A percentile compares a stretch with the other conserved stretches of the same genome.
phyloP scores from a whole-genome alignment of 2,113 vertebrate species.

The Miniopterus natalensis region DNA sequence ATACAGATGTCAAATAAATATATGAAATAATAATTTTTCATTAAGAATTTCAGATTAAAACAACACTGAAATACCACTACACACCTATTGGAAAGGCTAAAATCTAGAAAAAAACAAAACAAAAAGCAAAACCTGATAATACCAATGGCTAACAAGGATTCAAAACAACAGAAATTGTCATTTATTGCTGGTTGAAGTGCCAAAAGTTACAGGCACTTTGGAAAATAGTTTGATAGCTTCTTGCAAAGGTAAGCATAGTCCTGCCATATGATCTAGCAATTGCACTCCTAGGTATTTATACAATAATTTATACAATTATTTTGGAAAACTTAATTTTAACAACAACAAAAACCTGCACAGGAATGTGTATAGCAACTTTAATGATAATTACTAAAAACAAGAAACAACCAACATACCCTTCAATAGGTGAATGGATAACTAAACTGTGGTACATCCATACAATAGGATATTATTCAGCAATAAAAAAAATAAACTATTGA shows the following conservation, averaged over 20 bases:
- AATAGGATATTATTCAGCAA: background rate
- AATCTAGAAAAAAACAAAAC: background rate
- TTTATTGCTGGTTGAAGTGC: background rate
- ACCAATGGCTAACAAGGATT: background rate
- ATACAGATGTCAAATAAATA: background rate
- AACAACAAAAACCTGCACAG: background rate
- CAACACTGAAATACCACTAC: background rate
- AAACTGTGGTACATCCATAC: background rate
- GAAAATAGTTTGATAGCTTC: background rate
- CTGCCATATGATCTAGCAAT: background rate
- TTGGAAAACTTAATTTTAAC: background rate
- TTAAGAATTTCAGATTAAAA: background rate
- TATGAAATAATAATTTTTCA: conserved; percentile 2
- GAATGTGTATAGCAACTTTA: background rate
- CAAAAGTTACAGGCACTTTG: background rate
- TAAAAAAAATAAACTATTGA: background rate
- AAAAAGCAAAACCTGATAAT: too few species aligned
- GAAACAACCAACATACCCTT: background rate
- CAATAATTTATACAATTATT: background rate
- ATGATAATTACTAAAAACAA: background rate
- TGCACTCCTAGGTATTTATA: background rate
- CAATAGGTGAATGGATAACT: background rate
- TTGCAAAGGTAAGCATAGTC: background rate
- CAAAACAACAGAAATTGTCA: background rate
- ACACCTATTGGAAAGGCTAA: background rate